Conservation (phyloP, 2,888 invertebrate species). For the Thera britannica region DNA sequence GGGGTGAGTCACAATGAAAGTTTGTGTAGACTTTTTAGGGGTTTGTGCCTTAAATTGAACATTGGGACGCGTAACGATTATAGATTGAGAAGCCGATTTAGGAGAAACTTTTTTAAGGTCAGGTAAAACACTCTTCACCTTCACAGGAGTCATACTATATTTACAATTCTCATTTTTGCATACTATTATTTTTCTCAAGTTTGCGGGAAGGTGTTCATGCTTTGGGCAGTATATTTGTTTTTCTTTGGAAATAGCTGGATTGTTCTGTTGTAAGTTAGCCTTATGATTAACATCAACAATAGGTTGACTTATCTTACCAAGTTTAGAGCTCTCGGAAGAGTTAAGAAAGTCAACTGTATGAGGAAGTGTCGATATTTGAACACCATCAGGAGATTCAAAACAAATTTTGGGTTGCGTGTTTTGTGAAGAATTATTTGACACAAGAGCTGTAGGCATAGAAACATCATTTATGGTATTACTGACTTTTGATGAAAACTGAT, state of each 20-base stretch:
- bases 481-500: neutral
- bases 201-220: neutral
- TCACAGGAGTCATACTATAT: neutral
- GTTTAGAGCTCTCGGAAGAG: neutral
- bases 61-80: neutral
- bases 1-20: neutral
- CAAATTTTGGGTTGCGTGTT: constrained; percentile 7
- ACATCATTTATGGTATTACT: neutral
- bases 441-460: neutral
- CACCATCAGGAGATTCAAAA: constrained; percentile 8
- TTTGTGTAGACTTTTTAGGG: neutral
- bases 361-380: constrained; percentile 6
- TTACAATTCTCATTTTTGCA: constrained; percentile 2
- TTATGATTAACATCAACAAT: neutral
- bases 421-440: neutral
- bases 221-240: constrained; percentile 4
- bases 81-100: constrained; percentile 1
- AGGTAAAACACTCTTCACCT: neutral
- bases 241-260: neutral
- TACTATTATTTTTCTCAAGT: neutral
- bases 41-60: constrained; percentile 1
- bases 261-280: neutral
- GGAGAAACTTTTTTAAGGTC: neutral
- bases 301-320: neutral
- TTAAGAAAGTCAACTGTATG: neutral